These are phyloP conservation scores for Acrobasis consociella DNA, from an alignment of 2,888 invertebrate species.

Conservation along the genomic window DNA sequence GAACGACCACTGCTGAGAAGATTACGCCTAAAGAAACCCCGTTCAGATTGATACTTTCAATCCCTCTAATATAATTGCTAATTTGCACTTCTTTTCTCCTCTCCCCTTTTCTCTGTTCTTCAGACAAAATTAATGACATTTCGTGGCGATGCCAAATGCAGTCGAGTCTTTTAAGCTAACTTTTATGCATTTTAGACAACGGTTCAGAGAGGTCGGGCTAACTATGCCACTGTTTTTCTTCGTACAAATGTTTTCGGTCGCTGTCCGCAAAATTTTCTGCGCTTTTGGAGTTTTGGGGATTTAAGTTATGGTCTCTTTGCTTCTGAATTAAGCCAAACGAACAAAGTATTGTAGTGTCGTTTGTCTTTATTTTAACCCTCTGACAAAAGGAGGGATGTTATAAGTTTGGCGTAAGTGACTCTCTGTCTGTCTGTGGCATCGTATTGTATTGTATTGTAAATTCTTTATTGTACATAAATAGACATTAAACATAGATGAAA, in stretches of 20 bases:
- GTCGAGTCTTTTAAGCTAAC: background rate
- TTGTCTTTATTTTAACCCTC: no score
- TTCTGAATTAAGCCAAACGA: background rate
- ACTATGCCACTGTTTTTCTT: background rate
- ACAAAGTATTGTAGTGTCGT: no score
- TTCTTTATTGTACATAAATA: no score
- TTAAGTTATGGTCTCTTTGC: background rate
- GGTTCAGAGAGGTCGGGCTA: background rate
- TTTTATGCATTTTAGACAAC: constrained; percentile 11
- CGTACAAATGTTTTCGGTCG: background rate
- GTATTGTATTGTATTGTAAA: no score
- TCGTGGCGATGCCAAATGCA: constrained; percentile 11
- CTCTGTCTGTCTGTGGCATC: no score
- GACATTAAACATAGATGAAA: no score
- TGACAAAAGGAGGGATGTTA: no score
- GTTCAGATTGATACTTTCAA: no score
- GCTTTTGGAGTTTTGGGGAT: background rate
- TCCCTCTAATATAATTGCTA: no score
- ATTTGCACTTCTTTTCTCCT: background rate
- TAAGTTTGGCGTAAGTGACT: no score
- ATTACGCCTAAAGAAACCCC: no score
- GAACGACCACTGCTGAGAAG: no score
- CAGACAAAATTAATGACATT: constrained; percentile 4
- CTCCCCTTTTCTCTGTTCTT: background rate
- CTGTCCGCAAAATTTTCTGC: background rate